phyloP scores from a whole-genome alignment of 1,140 invertebrate genomes.

The Bombus picipes region DNA sequence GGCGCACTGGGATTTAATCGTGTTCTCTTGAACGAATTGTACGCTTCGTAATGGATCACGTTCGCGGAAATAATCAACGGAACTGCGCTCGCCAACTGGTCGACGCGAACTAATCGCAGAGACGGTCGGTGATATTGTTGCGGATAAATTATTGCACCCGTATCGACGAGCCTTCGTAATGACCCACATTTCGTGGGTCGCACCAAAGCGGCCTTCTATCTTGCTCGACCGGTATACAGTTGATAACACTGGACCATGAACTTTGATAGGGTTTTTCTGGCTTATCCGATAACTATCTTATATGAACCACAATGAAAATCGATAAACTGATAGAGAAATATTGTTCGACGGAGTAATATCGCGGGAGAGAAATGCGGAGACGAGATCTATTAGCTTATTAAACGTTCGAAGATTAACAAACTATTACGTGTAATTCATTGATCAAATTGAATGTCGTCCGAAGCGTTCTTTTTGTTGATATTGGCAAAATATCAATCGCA shows the following conservation, averaged over 20 bases:
- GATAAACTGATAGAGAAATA: conserved; percentile 19
- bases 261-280: conserved; percentile 22
- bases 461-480: neutral
- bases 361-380: neutral
- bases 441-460: neutral
- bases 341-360: neutral
- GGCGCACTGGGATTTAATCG: conserved; percentile 49
- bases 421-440: neutral
- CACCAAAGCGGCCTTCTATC: conserved; percentile 30
- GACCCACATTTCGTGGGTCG: conserved; percentile 52
- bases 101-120: conserved; percentile 61
- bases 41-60: conserved; percentile 55
- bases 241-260: conserved; percentile 34
- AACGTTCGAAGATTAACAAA: neutral
- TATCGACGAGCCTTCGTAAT: conserved; percentile 56
- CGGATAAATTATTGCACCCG: conserved; percentile 65
- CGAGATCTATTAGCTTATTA: neutral
- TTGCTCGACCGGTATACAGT: neutral
- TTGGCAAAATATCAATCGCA: too few relatives aligned
- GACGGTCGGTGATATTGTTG: conserved; percentile 62
- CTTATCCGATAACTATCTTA: conserved; percentile 38
- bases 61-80: conserved; percentile 58
- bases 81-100: conserved; percentile 29
- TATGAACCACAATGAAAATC: conserved; percentile 11
- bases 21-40: conserved; percentile 29